These are phyloP conservation scores for Callipepla squamata DNA, from an alignment of 2,113 vertebrate species.

Conservation along the genomic window DNA sequence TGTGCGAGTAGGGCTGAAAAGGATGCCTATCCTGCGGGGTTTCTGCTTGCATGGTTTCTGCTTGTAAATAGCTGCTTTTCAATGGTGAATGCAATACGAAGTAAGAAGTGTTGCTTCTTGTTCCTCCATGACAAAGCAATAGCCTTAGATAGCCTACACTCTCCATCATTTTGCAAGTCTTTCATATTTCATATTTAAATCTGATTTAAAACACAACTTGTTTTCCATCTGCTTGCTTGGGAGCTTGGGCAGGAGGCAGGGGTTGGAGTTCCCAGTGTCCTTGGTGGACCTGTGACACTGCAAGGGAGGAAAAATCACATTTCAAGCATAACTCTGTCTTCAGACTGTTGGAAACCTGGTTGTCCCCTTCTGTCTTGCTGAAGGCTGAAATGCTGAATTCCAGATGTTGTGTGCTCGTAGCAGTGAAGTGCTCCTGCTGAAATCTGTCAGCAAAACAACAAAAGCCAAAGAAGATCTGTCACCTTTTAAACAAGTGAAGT, in stretches of 20 bases:
- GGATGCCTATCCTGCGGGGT: neutral
- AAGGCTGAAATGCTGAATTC: neutral
- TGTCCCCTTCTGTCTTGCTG: neutral
- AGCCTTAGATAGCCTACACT: neutral
- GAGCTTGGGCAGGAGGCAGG: rapidly evolving
- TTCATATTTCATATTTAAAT: conserved; percentile 5
- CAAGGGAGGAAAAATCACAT: neutral
- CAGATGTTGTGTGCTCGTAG: neutral
- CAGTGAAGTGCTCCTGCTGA: neutral
- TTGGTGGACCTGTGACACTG: neutral
- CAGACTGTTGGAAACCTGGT: neutral
- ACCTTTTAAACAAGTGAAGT: neutral
- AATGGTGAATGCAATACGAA: neutral
- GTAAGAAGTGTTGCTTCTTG: neutral
- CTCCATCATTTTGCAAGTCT: neutral
- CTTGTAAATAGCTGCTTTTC: neutral
- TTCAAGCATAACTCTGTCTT: neutral
- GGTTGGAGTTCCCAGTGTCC: neutral
- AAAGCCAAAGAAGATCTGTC: neutral
- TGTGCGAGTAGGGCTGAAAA: neutral
- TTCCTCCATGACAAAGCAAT: neutral
- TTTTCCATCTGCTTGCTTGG: neutral
- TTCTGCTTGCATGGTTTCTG: rapidly evolving
- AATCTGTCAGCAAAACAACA: neutral
- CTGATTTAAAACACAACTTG: neutral